phyloP scores from a whole-genome alignment of 2,888 invertebrate species.

The Spialia ferax region DNA sequence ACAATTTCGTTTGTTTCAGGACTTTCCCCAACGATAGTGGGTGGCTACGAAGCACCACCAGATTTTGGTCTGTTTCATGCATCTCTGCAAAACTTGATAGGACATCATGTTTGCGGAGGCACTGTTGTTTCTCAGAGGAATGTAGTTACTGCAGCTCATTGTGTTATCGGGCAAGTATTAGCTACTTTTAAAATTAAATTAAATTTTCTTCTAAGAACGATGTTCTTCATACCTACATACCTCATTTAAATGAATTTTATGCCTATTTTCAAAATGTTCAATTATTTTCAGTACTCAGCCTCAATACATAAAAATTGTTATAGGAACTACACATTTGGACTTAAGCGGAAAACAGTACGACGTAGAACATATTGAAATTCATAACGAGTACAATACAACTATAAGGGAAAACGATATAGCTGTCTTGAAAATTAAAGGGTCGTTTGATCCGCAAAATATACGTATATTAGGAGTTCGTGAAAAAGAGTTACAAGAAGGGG shows the following conservation, averaged over 20 bases:
- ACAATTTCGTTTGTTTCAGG: constrained; percentile 12
- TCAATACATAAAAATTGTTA: constrained; percentile 63
- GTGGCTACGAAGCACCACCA: constrained; percentile 65
- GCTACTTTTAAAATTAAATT: no score
- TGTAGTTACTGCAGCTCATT: constrained; percentile 76
- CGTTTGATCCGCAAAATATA: constrained; percentile 59
- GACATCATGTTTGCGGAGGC: constrained; percentile 76
- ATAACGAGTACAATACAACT: constrained; percentile 59
- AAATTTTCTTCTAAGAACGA: no score
- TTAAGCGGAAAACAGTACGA: constrained; percentile 58
- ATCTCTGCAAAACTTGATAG: constrained; percentile 72
- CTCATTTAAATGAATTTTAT: background rate
- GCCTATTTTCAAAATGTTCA: background rate
- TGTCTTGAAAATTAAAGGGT: constrained; percentile 59
- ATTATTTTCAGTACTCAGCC: constrained; percentile 64
- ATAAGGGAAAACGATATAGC: constrained; percentile 70
- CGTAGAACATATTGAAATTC: constrained; percentile 58
- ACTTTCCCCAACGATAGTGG: constrained; percentile 59
- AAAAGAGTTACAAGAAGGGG: constrained; percentile 60
- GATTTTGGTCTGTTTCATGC: constrained; percentile 69
- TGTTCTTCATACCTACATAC: no score
- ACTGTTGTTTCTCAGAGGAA: constrained; percentile 68
- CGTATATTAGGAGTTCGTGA: constrained; percentile 55
- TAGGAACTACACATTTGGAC: constrained; percentile 72
- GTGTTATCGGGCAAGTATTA: constrained; percentile 54